Percentiles rank a stretch among this genome's conserved stretches.
phyloP scores from a whole-genome alignment of 1,140 invertebrate species.

The Diabrotica undecimpunctata region DNA sequence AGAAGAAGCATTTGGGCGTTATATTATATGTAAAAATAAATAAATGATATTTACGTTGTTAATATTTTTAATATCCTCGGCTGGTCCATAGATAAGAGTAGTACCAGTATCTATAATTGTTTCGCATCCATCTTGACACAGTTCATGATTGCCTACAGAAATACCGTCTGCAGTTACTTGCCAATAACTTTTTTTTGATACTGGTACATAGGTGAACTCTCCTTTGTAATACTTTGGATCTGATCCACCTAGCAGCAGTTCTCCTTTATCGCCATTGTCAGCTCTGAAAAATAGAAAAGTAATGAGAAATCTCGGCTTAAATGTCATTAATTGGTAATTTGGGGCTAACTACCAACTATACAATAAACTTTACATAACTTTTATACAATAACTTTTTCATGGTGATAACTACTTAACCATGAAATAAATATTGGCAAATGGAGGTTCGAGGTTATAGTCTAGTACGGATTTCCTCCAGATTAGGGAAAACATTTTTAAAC shows the following conservation, averaged over 20 bases:
- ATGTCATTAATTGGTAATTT: too few relatives aligned
- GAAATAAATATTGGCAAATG: too few relatives aligned
- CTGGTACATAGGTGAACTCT: constrained; percentile 86
- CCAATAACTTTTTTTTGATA: constrained; percentile 91
- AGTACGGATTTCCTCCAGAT: too few relatives aligned
- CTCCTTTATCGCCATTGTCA: constrained; percentile 69
- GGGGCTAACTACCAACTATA: too few relatives aligned
- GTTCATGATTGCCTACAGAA: constrained; percentile 53
- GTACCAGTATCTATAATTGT: constrained; percentile 99
- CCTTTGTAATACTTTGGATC: constrained; percentile 88
- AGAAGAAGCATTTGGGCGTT: too few relatives aligned
- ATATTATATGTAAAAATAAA: too few relatives aligned
- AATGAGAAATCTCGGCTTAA: too few relatives aligned
- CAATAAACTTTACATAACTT: too few relatives aligned
- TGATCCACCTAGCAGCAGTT: constrained; percentile 93
- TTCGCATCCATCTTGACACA: constrained; percentile 73
- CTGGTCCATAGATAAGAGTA: constrained; percentile 91
- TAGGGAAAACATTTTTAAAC: too few relatives aligned
- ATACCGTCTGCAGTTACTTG: constrained; percentile 91
- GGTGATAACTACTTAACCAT: too few relatives aligned
- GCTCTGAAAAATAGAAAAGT: constrained; percentile 58
- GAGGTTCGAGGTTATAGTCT: too few relatives aligned
- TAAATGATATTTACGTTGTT: constrained; percentile 57
- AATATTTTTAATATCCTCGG: constrained; percentile 72
- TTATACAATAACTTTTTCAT: too few relatives aligned